Base-by-base conservation (phyloP, 2,113 vertebrate genomes). In the Kryptolebias marmoratus region DNA sequence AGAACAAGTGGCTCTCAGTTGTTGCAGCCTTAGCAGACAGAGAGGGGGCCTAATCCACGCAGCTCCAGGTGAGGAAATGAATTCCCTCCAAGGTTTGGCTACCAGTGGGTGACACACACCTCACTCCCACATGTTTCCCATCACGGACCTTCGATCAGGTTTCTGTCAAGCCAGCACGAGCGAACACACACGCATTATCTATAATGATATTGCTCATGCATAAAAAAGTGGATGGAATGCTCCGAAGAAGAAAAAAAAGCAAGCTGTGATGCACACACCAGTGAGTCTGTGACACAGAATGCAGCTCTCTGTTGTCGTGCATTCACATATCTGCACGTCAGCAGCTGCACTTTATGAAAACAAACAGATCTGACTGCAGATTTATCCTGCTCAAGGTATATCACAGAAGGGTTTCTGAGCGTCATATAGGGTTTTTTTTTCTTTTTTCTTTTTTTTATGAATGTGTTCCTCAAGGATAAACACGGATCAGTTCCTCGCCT, bases 21-120 rank as follows among this genome's bases (percentile, higher is more conserved):
- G 75, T 75, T 52, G 54, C 57, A 42, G 71, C 74, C 73, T 88
- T 86, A 82, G 77, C 71, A 79, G 87, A 90, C 79, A 88, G 87
- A 11, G 62, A 77, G 60, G 47, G 64, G 78, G 90, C 74, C 36
- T 92, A 91, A 91, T 89, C 87, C 87, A 68, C 52, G 22, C 64
- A 50, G 64, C 73, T 77, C 71, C 69, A 76, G 64, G 11, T 63
- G 69, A 83, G 72, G 80, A 87, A 90, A 88, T 85, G 81, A 77
- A 89, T 89, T 91, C 76, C 71, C 80, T 62, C 48, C 45, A 71
- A 81, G 88, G 64, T 72, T 60, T 70, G 58, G 65, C 73, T 70
- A 61, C 73, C 79, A 80, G 30, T 66, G 61, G 55, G 68, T 67
- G 73, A 72, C 69, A 81, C 80, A 31, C 60, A 18, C 63, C 45